Conservation (phyloP, 1,140 invertebrate genomes). For the Drosophila suzukii region DNA sequence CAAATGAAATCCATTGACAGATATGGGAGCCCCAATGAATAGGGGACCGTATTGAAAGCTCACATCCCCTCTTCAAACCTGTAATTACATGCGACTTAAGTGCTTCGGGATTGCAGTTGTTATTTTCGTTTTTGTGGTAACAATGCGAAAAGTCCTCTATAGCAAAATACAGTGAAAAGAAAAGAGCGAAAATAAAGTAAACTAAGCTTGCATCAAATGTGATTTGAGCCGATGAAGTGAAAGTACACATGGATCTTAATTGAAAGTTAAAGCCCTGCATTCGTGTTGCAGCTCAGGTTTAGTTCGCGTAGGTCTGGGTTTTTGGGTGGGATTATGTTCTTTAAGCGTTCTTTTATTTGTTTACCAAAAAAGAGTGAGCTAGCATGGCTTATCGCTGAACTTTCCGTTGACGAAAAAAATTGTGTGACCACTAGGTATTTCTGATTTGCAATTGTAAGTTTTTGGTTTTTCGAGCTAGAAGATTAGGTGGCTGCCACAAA, state of each 20-base stretch:
- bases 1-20: conserved; percentile 35
- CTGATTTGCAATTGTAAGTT: too few relatives aligned
- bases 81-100: conserved; percentile 60
- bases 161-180: conserved; percentile 3
- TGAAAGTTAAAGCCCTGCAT: conserved; percentile 30
- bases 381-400: too few relatives aligned
- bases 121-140: conserved; percentile 46
- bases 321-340: conserved; percentile 9
- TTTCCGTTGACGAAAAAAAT: background rate
- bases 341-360: background rate
- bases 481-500: too few relatives aligned
- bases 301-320: conserved; percentile 11
- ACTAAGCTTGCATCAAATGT: conserved; percentile 39
- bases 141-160: conserved; percentile 26
- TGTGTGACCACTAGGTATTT: background rate
- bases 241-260: conserved; percentile 48
- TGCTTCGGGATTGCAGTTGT: conserved; percentile 43
- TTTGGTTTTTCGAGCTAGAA: too few relatives aligned
- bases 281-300: conserved; percentile 18
- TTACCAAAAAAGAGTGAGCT: background rate
- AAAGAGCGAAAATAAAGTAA: conserved; percentile 41
- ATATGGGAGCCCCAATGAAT: conserved; percentile 39
- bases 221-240: conserved; percentile 49
- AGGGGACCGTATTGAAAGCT: conserved; percentile 39
- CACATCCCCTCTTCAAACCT: conserved; percentile 20